phyloP scores from a whole-genome alignment of 2,888 invertebrate species.

The Resseliella maxima region DNA sequence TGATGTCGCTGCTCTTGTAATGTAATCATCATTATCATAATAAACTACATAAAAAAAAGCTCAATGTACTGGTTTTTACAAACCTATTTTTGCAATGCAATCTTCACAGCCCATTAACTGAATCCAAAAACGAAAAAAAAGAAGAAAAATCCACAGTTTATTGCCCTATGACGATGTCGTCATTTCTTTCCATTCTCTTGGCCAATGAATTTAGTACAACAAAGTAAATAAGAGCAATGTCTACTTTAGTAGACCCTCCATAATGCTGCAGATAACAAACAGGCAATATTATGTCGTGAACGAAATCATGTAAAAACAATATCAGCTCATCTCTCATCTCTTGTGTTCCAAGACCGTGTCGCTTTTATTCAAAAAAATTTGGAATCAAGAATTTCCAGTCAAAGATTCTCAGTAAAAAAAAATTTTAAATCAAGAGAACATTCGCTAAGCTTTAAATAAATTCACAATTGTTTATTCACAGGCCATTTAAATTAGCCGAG shows the following conservation, averaged over 20 bases:
- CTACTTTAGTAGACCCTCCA: background rate
- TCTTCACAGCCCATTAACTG: slow-evolving; percentile 31
- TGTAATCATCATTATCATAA: slow-evolving; percentile 21
- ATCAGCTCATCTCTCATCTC: slow-evolving; percentile 24
- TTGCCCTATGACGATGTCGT: background rate
- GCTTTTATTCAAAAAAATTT: background rate
- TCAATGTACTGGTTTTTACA: background rate
- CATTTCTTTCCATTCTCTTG: background rate
- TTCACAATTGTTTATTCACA: no score
- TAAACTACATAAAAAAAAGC: background rate
- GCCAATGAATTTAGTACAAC: background rate
- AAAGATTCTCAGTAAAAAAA: no score
- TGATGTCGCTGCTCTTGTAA: slow-evolving; percentile 22
- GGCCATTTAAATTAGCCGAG: no score
- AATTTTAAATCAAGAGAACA: no score
- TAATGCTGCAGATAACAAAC: background rate
- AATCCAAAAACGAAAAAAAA: background rate
- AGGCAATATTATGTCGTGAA: slow-evolving; percentile 18
- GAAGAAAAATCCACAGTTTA: background rate
- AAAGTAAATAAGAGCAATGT: background rate
- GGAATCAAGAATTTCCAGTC: no score
- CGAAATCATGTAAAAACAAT: slow-evolving; percentile 46
- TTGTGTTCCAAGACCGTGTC: background rate
- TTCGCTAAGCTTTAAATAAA: no score
- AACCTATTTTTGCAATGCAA: background rate